These are phyloP conservation scores for Lucinisca nassula DNA, from an alignment of 2,888 invertebrate species.

Conservation along the genomic window DNA sequence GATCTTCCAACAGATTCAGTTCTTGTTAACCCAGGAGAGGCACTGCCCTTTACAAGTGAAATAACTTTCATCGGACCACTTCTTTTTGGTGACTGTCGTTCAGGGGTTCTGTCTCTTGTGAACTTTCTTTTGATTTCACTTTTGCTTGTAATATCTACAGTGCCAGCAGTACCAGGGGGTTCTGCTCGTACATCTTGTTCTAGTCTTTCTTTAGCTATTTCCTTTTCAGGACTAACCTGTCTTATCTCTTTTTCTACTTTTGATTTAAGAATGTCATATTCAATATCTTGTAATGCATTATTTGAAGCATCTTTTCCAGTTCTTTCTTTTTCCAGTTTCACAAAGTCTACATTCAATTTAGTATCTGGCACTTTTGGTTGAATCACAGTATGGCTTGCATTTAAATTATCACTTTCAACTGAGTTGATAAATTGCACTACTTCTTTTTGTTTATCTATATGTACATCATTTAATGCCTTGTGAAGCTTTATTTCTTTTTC, in stretches of 20 bases:
- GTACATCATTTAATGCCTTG: constrained; percentile 52
- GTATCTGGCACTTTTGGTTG: constrained; percentile 5
- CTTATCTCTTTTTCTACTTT: neutral
- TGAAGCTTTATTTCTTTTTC: constrained; percentile 33
- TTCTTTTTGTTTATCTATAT: constrained; percentile 66
- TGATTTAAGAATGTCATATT: neutral
- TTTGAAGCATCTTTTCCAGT: neutral
- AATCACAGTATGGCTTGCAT: constrained; percentile 11
- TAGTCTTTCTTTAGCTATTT: neutral
- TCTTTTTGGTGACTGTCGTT: constrained; percentile 49
- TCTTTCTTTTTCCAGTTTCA: neutral
- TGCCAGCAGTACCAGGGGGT: constrained; percentile 22
- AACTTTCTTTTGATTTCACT: constrained; percentile 65
- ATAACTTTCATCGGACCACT: constrained; percentile 65
- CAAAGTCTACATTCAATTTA: constrained; percentile 5
- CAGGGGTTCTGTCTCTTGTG: constrained; percentile 66
- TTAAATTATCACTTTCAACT: constrained; percentile 60
- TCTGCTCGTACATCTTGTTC: neutral
- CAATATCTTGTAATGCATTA: neutral
- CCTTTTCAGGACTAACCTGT: neutral
- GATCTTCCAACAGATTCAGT: constrained; percentile 68
- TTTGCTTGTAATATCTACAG: constrained; percentile 62
- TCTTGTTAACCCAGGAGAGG: constrained; percentile 1
- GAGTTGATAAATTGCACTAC: constrained; percentile 72
- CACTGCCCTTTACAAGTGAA: constrained; percentile 16